Percentiles rank a stretch among this genome's conserved stretches.
Evolutionary conservation across 2,113 vertebrate genomes (phyloP).

Genomic region (Cochlearius cochlearius): DNA sequence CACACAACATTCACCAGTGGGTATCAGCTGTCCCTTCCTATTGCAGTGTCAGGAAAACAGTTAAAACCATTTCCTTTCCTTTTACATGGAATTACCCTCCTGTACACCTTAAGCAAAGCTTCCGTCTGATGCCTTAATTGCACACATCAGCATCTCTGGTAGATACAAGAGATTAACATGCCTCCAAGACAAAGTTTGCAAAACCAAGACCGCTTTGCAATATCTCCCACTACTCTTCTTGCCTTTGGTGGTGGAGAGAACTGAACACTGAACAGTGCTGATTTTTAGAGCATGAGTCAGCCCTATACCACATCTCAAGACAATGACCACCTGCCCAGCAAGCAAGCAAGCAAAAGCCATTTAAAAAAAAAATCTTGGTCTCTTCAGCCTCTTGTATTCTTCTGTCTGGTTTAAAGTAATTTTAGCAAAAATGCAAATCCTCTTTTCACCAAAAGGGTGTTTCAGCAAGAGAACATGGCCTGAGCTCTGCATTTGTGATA

Average conservation of each 20-base stretch:
- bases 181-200: background rate
- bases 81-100: background rate
- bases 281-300: rapidly evolving
- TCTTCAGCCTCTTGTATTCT: background rate
- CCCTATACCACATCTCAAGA: background rate
- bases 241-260: background rate
- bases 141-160: background rate
- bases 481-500: background rate
- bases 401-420: background rate
- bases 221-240: background rate
- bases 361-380: background rate
- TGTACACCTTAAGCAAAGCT: background rate
- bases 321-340: background rate
- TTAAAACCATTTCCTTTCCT: background rate
- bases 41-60: background rate
- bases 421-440: background rate
- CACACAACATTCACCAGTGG: background rate
- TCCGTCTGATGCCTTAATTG: background rate
- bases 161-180: background rate
- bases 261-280: background rate
- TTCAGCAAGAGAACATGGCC: background rate
- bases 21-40: background rate
- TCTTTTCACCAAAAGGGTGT: background rate
- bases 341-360: background rate
- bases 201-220: background rate